These are phyloP conservation scores for Anguilla obscura DNA, from an alignment of 2,797 vertebrate species.

Conservation along the genomic window DNA sequence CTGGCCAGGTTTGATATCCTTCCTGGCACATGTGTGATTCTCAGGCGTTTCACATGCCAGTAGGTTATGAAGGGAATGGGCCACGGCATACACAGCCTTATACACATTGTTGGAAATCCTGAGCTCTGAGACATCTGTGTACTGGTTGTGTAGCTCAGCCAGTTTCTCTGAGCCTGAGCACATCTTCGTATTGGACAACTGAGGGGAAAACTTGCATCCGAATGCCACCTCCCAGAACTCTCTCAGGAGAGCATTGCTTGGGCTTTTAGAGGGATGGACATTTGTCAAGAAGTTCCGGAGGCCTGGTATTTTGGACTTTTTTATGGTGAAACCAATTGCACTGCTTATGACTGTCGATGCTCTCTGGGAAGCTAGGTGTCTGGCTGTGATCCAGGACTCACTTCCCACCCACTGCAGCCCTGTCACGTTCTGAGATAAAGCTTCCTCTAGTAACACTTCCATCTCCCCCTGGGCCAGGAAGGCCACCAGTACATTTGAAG, in stretches of 20 bases:
- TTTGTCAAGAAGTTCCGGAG: conserved; percentile 66
- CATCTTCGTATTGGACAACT: conserved; percentile 22
- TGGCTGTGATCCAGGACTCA: conserved; percentile 75
- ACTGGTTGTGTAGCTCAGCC: conserved; percentile 58
- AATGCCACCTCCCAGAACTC: conserved; percentile 74
- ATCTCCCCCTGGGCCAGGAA: conserved; percentile 72
- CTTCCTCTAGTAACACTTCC: conserved; percentile 68
- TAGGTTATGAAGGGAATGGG: conserved; percentile 62
- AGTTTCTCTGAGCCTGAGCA: conserved; percentile 71
- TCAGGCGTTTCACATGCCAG: conserved; percentile 52
- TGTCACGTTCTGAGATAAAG: conserved; percentile 68
- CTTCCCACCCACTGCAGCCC: conserved; percentile 75
- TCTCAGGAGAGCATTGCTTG: conserved; percentile 58
- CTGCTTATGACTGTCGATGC: conserved; percentile 63
- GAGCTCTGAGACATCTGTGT: conserved; percentile 71
- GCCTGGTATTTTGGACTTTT: conserved; percentile 64
- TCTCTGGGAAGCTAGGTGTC: conserved; percentile 58
- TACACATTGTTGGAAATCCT: conserved; percentile 75
- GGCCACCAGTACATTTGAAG: conserved; percentile 68
- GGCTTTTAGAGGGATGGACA: conserved; percentile 62
- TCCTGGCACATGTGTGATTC: conserved; percentile 51
- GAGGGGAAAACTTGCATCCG: conserved; percentile 61
- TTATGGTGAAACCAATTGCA: conserved; percentile 71
- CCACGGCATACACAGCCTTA: conserved; percentile 71
- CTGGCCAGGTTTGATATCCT: conserved; percentile 53